Evolutionary conservation across 2,888 invertebrate genomes (phyloP), one percentile per base, ranked within the genome.

Genomic region (Leucophenga maculata): DNA sequence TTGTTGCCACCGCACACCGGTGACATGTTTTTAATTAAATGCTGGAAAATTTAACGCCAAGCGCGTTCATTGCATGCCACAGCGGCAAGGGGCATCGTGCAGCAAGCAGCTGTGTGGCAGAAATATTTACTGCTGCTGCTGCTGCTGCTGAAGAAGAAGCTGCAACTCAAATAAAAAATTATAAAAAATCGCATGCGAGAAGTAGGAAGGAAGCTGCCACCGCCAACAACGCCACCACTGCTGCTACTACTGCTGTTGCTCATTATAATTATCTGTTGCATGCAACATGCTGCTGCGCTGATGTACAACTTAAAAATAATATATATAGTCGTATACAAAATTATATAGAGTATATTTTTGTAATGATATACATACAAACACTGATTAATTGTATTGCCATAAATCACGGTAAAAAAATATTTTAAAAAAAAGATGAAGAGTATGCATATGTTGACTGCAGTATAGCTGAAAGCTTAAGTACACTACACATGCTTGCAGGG

Each of bases 21-120:
- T 82, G 80, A 85, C 85, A 79, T 84, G 78, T 82, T 86, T 82
- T 85, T 85, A 86, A 86, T 85, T 85, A 86, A 85, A 84, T 80
- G 82, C 78, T 84, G 78, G 78, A 83, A 83, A 85, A 85, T 80
- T 83, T 78, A 81, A 83, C 75, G 84, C 81, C 78, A 75, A 77
- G 54, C 68, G 68, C 68, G 39, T 66, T 66, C 44, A 48, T 65
- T 44, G 65, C 55, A 60, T 60, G 60, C 59, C 50, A 66, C 44
- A 74, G 52, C 67, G 72, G 67, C 16, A 64, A 69, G 75, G 69
- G 72, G 59, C 54, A 32, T 32, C 6, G 39, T 39, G 39, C 9
- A 11, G 11, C 8, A 11, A 8, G 39, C 39, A 39, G 39, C 39
- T 39, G 8, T 39, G 39, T 39, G 11, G 39, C 39, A 39, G 39